Conservation (phyloP, 2,888 invertebrate genomes). For the Oasisia sp. region DNA sequence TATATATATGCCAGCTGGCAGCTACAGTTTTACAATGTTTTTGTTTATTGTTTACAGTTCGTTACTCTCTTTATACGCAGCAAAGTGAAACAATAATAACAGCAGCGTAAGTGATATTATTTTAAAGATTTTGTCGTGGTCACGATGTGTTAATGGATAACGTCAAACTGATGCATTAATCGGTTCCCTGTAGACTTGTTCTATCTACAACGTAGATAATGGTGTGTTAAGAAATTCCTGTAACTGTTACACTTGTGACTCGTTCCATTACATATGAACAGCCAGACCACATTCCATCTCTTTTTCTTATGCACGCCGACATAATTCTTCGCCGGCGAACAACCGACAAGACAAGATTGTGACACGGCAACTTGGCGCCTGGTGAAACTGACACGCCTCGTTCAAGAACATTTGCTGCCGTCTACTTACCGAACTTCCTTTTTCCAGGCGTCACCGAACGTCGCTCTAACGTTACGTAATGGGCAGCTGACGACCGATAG, state of each 20-base stretch:
- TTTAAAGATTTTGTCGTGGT: not conserved
- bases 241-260: not conserved
- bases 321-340: not conserved
- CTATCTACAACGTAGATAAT: not conserved
- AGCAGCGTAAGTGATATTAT: too few relatives aligned
- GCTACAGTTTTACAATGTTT: not conserved
- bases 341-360: not conserved
- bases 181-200: not conserved
- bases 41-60: not conserved
- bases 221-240: not conserved
- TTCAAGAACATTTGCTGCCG: not conserved
- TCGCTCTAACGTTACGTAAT: constrained; percentile 1
- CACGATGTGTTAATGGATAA: not conserved
- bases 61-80: not conserved
- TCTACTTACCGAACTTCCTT: not conserved
- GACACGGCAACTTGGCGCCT: not conserved
- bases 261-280: not conserved
- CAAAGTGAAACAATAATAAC: not conserved
- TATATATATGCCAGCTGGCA: not conserved
- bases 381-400: not conserved
- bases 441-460: not conserved
- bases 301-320: too few relatives aligned
- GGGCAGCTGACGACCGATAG: not conserved
- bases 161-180: not conserved
- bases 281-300: not conserved